Conservation (phyloP, 2,113 vertebrate genomes). For the Callocephalon fimbriatum region DNA sequence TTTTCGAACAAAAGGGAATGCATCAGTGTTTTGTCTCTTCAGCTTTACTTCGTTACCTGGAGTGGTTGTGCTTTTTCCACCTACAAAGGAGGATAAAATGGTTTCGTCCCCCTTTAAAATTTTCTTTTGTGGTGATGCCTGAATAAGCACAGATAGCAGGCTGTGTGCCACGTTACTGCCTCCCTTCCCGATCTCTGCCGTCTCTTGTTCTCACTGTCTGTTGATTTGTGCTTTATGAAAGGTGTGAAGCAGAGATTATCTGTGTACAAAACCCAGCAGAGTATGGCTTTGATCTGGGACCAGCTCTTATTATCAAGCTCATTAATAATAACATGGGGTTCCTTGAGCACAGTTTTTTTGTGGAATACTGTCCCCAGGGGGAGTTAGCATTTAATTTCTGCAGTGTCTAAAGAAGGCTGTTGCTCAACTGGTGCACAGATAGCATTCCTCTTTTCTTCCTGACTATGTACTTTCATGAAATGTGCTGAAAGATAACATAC, state of each 20-base stretch:
- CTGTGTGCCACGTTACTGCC: fast-evolving
- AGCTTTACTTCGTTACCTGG: neutral
- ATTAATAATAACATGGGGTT: neutral
- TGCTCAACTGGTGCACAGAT: neutral
- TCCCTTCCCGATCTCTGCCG: neutral
- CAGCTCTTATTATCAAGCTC: neutral
- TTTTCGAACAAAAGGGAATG: neutral
- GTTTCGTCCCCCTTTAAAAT: neutral
- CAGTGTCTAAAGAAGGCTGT: neutral
- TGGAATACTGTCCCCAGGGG: neutral
- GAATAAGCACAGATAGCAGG: neutral
- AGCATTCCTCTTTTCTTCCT: neutral
- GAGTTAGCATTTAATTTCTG: neutral
- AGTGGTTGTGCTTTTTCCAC: neutral
- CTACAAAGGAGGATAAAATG: neutral
- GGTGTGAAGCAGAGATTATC: neutral
- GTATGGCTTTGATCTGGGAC: neutral
- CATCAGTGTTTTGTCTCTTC: neutral
- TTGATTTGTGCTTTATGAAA: neutral
- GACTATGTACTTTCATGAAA: neutral
- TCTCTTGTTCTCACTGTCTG: neutral
- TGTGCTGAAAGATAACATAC: neutral
- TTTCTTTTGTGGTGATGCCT: neutral
- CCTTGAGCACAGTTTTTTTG: neutral
- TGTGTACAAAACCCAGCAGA: neutral